phyloP scores from a whole-genome alignment of 2,113 vertebrate species.

The Vanacampus margaritifer region DNA sequence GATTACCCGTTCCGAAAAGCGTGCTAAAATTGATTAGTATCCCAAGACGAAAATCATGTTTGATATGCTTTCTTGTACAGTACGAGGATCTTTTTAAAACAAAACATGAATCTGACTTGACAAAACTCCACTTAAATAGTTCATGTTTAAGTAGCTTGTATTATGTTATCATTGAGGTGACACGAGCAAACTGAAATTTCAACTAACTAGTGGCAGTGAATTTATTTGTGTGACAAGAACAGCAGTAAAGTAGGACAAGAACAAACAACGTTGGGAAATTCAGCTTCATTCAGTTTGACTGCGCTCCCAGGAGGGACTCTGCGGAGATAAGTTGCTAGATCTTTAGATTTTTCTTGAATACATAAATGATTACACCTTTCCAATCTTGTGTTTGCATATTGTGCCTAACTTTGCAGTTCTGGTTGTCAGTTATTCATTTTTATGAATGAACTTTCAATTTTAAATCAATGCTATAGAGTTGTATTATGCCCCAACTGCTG shows the following conservation, averaged over 20 bases:
- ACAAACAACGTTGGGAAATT: not conserved
- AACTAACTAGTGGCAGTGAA: not conserved
- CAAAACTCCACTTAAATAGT: no score
- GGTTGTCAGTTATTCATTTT: not conserved
- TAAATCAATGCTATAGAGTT: not conserved
- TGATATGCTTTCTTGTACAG: no score
- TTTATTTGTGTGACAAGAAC: not conserved
- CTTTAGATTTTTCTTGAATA: not conserved
- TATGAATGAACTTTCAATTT: not conserved
- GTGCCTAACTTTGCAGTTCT: not conserved
- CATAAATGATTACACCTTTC: not conserved
- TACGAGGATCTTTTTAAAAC: no score
- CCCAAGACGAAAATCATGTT: no score
- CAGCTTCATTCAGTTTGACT: constrained; percentile 1
- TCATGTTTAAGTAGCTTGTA: no score
- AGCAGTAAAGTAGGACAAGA: not conserved
- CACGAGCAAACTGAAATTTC: no score
- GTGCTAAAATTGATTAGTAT: no score
- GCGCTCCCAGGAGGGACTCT: not conserved
- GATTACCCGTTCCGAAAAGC: no score
- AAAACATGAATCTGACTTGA: no score
- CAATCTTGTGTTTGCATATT: not conserved
- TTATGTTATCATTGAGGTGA: no score
- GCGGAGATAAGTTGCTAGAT: not conserved
- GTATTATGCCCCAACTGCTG: not conserved